A percentile compares a stretch with the other conserved stretches of the same genome.
Conservation (phyloP, 2,797 vertebrate species). For the Acestrorhynchus altus region DNA sequence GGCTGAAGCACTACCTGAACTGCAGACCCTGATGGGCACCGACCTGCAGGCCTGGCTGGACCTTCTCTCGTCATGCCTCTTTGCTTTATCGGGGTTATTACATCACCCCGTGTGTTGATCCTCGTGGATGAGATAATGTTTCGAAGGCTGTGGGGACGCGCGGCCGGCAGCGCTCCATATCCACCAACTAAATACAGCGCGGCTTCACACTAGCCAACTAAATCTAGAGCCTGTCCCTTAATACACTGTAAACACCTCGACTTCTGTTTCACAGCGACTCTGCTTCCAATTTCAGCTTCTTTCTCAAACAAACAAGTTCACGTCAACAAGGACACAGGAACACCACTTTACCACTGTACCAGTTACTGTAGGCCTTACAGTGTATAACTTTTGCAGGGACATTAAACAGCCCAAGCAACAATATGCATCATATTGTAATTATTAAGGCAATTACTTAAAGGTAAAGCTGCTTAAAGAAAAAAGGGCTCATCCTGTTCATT, state of each 20-base stretch:
- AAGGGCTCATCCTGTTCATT: no score
- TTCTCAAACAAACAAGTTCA: not conserved
- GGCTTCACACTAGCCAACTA: constrained; percentile 5
- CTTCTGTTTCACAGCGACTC: constrained; percentile 25
- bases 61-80: constrained; percentile 58
- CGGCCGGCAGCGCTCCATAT: constrained; percentile 51
- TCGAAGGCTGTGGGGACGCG: constrained; percentile 71
- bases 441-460: no score
- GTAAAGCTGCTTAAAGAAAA: no score
- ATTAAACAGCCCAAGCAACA: no score
- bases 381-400: no score
- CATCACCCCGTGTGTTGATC: constrained; percentile 73
- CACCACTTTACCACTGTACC: no score
- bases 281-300: constrained; percentile 18
- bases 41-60: constrained; percentile 65
- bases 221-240: constrained; percentile 9
- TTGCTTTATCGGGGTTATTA: constrained; percentile 76
- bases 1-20: not conserved
- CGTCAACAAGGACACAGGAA: not conserved
- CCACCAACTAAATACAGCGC: constrained; percentile 69
- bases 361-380: no score
- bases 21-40: constrained; percentile 52
- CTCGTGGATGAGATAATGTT: constrained; percentile 73
- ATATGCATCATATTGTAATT: no score
- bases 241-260: constrained; percentile 17